These are phyloP conservation scores for Ladona fulva DNA, from an alignment of 1,140 invertebrate species.

Conservation along the genomic window DNA sequence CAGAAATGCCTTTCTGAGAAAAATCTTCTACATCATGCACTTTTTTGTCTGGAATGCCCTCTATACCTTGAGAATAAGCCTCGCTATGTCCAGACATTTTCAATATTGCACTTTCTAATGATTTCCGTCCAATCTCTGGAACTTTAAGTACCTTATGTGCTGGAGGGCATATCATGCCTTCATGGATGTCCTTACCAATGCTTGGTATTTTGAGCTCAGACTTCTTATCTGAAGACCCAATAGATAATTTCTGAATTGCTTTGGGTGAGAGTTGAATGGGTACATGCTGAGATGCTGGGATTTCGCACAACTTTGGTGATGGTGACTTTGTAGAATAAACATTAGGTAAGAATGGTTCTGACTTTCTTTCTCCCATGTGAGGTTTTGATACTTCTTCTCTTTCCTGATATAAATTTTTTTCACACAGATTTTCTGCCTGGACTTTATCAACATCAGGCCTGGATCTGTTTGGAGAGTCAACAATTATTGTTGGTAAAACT, in stretches of 20 bases:
- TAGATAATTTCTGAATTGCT: background rate
- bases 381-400: too few species aligned
- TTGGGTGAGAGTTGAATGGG: background rate
- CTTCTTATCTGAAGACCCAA: background rate
- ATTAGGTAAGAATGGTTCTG: too few species aligned
- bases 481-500: background rate
- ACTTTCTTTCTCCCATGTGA: too few species aligned
- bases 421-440: background rate
- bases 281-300: background rate
- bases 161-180: background rate
- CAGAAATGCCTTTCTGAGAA: background rate
- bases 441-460: background rate
- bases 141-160: background rate
- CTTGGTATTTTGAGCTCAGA: background rate
- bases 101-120: background rate
- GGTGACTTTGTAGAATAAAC: background rate
- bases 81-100: background rate
- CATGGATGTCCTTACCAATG: background rate
- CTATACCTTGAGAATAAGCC: background rate
- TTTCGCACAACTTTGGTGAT: background rate
- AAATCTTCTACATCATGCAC: background rate
- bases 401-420: too few species aligned
- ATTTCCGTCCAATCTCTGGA: background rate
- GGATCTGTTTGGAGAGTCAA: background rate
- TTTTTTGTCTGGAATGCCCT: background rate